A percentile compares a stretch with the other conserved stretches of the same genome.
phyloP scores from a whole-genome alignment of 2,113 vertebrate species.

The Setophaga petechia region DNA sequence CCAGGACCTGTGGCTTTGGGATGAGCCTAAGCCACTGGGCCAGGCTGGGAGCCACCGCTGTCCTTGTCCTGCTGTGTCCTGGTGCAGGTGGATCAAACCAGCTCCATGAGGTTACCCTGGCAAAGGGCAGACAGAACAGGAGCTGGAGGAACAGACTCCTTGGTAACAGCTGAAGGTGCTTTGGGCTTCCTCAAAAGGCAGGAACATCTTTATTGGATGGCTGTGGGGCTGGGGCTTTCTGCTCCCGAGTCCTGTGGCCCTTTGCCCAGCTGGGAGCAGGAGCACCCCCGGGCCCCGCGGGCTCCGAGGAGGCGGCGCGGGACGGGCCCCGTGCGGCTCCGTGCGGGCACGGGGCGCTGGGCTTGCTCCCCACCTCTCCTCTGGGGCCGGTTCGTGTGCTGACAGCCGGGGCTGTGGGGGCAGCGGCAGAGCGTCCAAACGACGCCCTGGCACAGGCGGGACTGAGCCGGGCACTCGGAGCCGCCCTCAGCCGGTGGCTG shows the following conservation, averaged over 20 bases:
- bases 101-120: accelerated
- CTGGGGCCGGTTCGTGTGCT: accelerated
- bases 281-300: accelerated
- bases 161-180: neutral
- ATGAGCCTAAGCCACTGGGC: neutral
- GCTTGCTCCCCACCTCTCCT: accelerated
- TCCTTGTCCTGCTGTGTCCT: no score
- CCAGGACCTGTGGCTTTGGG: neutral
- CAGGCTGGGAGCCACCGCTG: neutral
- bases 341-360: accelerated
- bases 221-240: neutral
- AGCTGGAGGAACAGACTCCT: neutral
- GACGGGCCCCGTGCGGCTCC: neutral
- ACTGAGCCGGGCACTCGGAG: neutral
- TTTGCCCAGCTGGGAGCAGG: neutral
- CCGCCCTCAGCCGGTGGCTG: neutral
- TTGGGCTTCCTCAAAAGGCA: neutral
- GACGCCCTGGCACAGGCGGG: accelerated
- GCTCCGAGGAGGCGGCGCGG: neutral
- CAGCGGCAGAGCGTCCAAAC: accelerated
- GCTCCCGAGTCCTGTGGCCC: no score
- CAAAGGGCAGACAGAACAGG: neutral
- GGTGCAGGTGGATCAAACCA: neutral
- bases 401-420: neutral
- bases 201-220: neutral